Base-by-base conservation (phyloP, 2,797 vertebrate species). In the Protonibea diacanthus region DNA sequence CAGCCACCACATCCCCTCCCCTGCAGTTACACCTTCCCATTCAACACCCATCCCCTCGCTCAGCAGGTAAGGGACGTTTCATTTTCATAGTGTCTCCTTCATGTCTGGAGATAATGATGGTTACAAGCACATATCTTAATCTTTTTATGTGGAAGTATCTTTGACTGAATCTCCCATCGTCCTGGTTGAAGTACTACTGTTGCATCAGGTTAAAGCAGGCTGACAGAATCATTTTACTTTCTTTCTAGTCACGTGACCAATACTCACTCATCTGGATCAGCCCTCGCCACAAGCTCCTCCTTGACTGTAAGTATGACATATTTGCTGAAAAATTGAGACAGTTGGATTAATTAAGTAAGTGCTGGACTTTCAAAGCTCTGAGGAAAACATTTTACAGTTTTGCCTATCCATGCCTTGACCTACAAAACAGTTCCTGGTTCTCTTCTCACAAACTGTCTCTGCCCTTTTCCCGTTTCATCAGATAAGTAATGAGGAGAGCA, bases 161-260 rank as follows among this genome's bases (percentile, higher is more conserved):
- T 64, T 82, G 0, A 74, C 76, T 89, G 80, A 86, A 74, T 94
- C 81, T 90, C 80, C 69, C 2, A 8, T 52, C 1, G 47, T 71
- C n/a, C 1, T 51, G 21, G 45, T 3, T 44, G 13, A 45, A 21
- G 14, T 52, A 1, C 4, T 38, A 47, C 38, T 60, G 2, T 25
- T 5, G 6, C 25, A 57, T 78, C 51, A 33, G n/a, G 71, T 81
- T 74, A 10, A 47, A 80, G 18, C 3, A 51, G 5, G 3, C 58
- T 84, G 17, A 79, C 63, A 13, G 2, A 64, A 55, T 57, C 4
- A 44, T 85, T 78, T 70, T 73, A 86, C 79, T 94, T 89, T 60
- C 90, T 95, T 89, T 94, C 88, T 59, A 95, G 90, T 92, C 97
- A 98, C 47, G 95, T 96, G 86, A 97, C 89, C 93, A 96, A 91